Evolutionary conservation across 2,113 vertebrate species (phyloP), one percentile per base, ranked within the genome.

Genomic region (Brachirus orientalis): DNA sequence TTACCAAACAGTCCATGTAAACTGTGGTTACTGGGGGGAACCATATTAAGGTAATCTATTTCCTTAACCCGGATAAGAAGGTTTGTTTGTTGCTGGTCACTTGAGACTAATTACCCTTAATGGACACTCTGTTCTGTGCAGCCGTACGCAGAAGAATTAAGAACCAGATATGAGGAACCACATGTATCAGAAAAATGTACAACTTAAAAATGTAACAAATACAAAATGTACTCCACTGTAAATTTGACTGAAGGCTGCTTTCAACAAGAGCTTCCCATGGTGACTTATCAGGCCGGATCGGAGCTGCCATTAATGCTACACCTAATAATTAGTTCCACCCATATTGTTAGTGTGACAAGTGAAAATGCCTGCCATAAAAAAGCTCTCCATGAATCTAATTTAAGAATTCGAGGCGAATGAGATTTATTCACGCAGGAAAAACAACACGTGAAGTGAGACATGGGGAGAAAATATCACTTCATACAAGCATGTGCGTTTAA

Each of bases 1-100:
- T 55, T 55, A 66, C 33, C 52, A 38, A 46, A 36, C 18, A 46
- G 14, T 18, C 46, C 28, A n/a, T 36, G 63, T 65, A 63, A 63
- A 51, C 61, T 47, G 17, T 28, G 2, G 28, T 28, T 28, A 28
- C 3, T 19, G 43, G 48, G 16, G n/a, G 7, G 18, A 54, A 54
- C 44, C 55, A n/a, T 19, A 43, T 58, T 45, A 55, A 46, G 55
- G 18, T 66, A 28, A 28, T 28, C 28, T 28, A 4, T 28, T 28
- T 28, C 28, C 28, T 28, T 28, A 28, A 28, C 28, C 28, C 6
- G 28, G 28, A 4, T 28, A 28, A 28, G 28, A 28, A 28, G 28
- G 28, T 28, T 28, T 28, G 28, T 28, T 28, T 28, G 28, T 28
- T 28, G 2, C 28, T 6, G 28, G 28, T 4, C 28, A 28, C 28